phyloP scores from a whole-genome alignment of 2,797 vertebrate species.

The Anolis apletophallus region DNA sequence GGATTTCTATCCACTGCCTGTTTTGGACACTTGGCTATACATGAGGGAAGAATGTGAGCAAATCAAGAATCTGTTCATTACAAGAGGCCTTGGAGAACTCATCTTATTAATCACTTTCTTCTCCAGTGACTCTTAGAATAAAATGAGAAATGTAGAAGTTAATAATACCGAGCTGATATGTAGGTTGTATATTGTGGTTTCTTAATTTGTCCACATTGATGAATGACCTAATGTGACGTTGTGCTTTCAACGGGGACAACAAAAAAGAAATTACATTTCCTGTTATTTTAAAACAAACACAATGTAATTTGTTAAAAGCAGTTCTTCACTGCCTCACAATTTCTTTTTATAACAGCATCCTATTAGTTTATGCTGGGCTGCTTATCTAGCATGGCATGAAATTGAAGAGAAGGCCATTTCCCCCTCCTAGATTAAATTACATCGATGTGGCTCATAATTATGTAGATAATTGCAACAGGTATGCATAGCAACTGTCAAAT shows the following conservation, averaged over 20 bases:
- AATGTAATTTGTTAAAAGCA: not conserved
- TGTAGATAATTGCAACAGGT: constrained; percentile 3
- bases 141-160: not conserved
- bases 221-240: not conserved
- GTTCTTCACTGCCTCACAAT: not conserved
- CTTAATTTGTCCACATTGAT: not conserved
- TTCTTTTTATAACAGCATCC: constrained; percentile 23
- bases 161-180: not conserved
- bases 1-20: too few species aligned
- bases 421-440: not conserved
- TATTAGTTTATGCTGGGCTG: not conserved
- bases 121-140: not conserved
- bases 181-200: not conserved
- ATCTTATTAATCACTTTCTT: not conserved
- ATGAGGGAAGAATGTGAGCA: not conserved
- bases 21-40: too few species aligned
- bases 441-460: constrained; percentile 14
- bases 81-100: not conserved
- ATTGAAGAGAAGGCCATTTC: not conserved
- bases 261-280: constrained; percentile 5
- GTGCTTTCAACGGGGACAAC: not conserved
- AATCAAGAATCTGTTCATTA: constrained; percentile 7
- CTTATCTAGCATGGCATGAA: constrained; percentile 9
- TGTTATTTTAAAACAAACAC: constrained; percentile 20
- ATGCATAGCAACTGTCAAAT: not conserved